These are phyloP conservation scores for Plebejus anna DNA, from an alignment of 2,888 invertebrate species.

Conservation along the genomic window DNA sequence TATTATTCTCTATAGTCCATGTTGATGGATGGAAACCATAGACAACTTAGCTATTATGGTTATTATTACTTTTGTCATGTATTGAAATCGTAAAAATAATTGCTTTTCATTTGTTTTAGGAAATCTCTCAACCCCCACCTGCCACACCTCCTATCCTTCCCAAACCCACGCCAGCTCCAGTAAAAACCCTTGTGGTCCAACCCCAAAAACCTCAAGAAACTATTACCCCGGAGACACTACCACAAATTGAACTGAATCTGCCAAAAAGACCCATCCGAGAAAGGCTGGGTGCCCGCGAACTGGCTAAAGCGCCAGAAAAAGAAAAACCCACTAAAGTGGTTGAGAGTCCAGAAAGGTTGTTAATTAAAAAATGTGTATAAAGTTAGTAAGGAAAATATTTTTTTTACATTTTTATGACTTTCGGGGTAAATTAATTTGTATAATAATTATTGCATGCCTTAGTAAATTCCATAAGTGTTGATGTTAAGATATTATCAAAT, in stretches of 20 bases:
- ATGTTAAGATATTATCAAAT: background rate
- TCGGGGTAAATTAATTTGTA: conserved; percentile 33
- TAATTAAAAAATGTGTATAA: conserved; percentile 52
- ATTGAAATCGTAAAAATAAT: background rate
- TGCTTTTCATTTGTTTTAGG: conserved; percentile 46
- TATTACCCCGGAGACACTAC: conserved; percentile 57
- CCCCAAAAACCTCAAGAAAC: conserved; percentile 40
- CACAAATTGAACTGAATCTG: conserved; percentile 71
- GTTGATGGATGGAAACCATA: no score
- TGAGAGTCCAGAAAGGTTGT: conserved; percentile 72
- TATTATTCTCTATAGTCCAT: no score
- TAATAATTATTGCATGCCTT: conserved; percentile 28
- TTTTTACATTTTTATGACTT: conserved; percentile 33
- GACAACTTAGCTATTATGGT: no score
- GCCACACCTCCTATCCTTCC: conserved; percentile 50
- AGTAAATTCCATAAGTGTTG: background rate
- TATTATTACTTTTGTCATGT: no score
- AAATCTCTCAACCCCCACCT: conserved; percentile 56
- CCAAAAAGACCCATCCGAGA: conserved; percentile 73
- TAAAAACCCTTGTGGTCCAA: conserved; percentile 31
- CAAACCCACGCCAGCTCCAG: conserved; percentile 36
- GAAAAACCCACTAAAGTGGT: conserved; percentile 51
- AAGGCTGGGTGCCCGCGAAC: conserved; percentile 59
- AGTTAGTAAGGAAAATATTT: conserved; percentile 55
- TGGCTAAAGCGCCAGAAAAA: conserved; percentile 48